Evolutionary conservation across 1,140 invertebrate genomes (phyloP).

Genomic region (Drosophila chauvacae): DNA sequence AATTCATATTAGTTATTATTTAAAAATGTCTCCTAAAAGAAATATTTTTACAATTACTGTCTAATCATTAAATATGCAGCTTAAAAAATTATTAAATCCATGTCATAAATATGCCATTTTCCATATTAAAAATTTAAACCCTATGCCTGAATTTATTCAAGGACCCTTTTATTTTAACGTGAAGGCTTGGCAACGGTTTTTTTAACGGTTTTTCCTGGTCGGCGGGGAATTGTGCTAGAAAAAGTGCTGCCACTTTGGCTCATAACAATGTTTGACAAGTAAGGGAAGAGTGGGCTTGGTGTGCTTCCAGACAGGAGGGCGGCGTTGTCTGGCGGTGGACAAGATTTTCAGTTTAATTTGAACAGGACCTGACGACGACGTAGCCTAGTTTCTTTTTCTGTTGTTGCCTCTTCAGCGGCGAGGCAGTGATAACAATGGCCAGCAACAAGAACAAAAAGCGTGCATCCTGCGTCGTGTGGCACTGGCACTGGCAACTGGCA

Average conservation of each 20-base stretch:
- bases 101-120: too few species aligned
- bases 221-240: conserved; percentile 55
- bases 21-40: too few species aligned
- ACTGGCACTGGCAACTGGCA: conserved; percentile 28
- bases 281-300: conserved; percentile 22
- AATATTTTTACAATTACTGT: too few species aligned
- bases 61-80: too few species aligned
- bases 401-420: conserved; percentile 38
- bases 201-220: conserved; percentile 10
- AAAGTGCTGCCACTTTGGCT: conserved; percentile 75
- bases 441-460: conserved; percentile 66
- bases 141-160: not conserved
- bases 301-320: conserved; percentile 40
- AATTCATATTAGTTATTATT: too few species aligned
- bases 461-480: conserved; percentile 69
- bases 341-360: conserved; percentile 82
- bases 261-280: conserved; percentile 65
- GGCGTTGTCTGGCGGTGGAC: conserved; percentile 54
- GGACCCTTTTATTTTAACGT: conserved; percentile 11
- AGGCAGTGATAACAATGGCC: conserved; percentile 50
- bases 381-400: conserved; percentile 68
- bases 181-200: not conserved
- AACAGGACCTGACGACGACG: conserved; percentile 69
- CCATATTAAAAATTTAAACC: not conserved
- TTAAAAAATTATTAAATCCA: too few species aligned